Evolutionary conservation across 2,888 invertebrate genomes (phyloP).

Genomic region (Choreutis nemorana): DNA sequence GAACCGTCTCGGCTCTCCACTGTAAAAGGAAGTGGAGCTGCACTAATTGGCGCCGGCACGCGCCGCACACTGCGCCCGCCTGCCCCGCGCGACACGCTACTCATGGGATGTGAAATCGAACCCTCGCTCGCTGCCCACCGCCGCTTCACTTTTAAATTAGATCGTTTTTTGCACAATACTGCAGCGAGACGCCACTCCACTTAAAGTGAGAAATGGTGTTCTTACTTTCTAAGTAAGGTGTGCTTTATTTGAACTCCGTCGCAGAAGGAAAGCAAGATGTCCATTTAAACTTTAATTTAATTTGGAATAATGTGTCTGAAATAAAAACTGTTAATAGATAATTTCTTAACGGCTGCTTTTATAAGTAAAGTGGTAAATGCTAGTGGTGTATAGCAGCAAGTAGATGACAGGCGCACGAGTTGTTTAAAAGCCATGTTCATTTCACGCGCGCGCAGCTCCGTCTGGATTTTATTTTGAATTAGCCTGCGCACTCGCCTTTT

Average conservation of each 20-base stretch:
- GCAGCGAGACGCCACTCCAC: constrained; percentile 27
- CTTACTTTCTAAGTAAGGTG: too few species aligned
- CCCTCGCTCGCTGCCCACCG: constrained; percentile 34
- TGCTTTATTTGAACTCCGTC: too few species aligned
- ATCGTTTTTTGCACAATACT: constrained; percentile 42
- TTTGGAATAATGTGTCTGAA: too few species aligned
- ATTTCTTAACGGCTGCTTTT: too few species aligned
- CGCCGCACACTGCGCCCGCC: constrained; percentile 52
- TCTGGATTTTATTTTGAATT: constrained; percentile 41
- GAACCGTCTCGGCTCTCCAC: constrained; percentile 52
- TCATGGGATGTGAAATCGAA: constrained; percentile 62
- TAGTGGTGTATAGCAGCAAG: too few species aligned
- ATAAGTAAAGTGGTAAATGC: too few species aligned
- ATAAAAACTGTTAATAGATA: too few species aligned
- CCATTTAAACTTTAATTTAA: too few species aligned
- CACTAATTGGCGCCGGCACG: constrained; percentile 63
- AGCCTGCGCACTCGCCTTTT: constrained; percentile 41
- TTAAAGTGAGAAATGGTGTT: too few species aligned
- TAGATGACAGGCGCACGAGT: constrained; percentile 13
- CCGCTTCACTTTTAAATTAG: constrained; percentile 48
- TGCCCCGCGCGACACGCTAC: constrained; percentile 46
- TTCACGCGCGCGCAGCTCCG: constrained; percentile 48
- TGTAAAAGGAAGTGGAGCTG: constrained; percentile 59
- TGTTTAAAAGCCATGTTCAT: constrained; percentile 19
- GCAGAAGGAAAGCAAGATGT: too few species aligned